Evolutionary conservation across 2,113 vertebrate species (phyloP), one percentile per base, ranked within the genome.

Genomic region (Tupaia chinensis): DNA sequence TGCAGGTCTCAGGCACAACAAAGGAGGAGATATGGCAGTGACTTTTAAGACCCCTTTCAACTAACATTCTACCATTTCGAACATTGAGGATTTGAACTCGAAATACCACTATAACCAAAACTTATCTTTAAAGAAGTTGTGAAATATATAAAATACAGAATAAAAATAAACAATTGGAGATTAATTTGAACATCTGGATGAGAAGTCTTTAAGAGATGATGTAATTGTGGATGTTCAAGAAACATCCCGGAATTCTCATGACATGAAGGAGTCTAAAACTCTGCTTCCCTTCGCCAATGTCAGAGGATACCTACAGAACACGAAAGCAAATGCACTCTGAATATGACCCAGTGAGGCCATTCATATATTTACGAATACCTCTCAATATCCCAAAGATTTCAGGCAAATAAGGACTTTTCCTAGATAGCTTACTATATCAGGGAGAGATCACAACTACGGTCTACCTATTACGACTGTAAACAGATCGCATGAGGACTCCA

Each of bases 341-440:
- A 14, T 74, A 61, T 29, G 56, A 72, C 34, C 74, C 70, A 58
- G 0, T 3, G 10, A 6, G 22, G 56, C 20, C 66, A n/a, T 70
- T 91, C n/a, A 14, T 22, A 29, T 29, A 27, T 58, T 87, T 70
- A 61, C 10, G 58, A 89, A 65, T 12, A 20, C 34, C 22, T 91
- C 60, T 63, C 60, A 27, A 78, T 9, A 61, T n/a, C 34, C 65
- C 85, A 13, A 86, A 87, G 66, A 83, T 12, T 54, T 86, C 65
- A 61, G 66, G 63, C 74, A 95, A 83, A 79, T 23, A 58, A 94
- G 53, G 83, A 94, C 60, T 32, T 81, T 90, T 93, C 77, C 81
- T 82, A 65, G 5, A 23, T 13, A 29, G 61, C 72, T 85, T 81
- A 3, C 22, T 23, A 44, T 25, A 69, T 66, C 72, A 80, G 23